These are phyloP conservation scores for Chamaedrilus cognettii DNA, from an alignment of 2,888 invertebrate species.

Conservation along the genomic window DNA sequence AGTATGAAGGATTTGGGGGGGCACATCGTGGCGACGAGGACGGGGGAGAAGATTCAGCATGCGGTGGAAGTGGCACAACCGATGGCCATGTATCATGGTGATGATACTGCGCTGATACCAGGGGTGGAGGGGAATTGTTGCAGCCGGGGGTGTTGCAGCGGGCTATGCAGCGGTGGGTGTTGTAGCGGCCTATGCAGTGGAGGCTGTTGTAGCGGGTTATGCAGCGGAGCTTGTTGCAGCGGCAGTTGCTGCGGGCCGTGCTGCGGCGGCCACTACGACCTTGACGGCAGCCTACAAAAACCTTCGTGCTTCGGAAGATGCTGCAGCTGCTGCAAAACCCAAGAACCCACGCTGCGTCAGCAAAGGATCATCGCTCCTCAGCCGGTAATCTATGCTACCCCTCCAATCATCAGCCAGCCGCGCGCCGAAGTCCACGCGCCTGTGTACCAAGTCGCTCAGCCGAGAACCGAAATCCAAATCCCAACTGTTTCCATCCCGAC, in stretches of 20 bases:
- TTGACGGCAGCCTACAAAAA: not conserved
- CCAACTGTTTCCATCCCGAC: too few species aligned
- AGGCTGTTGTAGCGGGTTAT: not conserved
- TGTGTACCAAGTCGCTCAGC: not conserved
- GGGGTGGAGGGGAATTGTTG: not conserved
- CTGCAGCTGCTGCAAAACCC: not conserved
- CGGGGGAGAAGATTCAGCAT: not conserved
- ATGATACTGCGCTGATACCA: not conserved
- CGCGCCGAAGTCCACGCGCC: not conserved
- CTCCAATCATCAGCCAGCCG: not conserved
- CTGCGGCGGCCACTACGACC: not conserved
- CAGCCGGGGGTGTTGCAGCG: not conserved
- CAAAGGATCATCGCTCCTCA: not conserved
- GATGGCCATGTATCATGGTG: not conserved
- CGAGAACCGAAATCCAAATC: too few species aligned
- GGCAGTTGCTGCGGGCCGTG: not conserved
- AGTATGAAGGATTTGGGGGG: too few species aligned
- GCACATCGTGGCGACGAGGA: not conserved
- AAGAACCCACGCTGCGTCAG: not conserved
- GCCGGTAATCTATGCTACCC: constrained; percentile 2
- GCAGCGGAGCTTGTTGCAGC: not conserved
- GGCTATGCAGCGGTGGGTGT: not conserved
- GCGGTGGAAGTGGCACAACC: not conserved
- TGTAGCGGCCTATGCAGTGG: not conserved
- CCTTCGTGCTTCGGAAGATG: not conserved